A percentile compares a stretch with the other conserved stretches of the same genome.
These are phyloP conservation scores for Manacus vitellinus DNA, from an alignment of 2,113 vertebrate species.

Conservation along the genomic window DNA sequence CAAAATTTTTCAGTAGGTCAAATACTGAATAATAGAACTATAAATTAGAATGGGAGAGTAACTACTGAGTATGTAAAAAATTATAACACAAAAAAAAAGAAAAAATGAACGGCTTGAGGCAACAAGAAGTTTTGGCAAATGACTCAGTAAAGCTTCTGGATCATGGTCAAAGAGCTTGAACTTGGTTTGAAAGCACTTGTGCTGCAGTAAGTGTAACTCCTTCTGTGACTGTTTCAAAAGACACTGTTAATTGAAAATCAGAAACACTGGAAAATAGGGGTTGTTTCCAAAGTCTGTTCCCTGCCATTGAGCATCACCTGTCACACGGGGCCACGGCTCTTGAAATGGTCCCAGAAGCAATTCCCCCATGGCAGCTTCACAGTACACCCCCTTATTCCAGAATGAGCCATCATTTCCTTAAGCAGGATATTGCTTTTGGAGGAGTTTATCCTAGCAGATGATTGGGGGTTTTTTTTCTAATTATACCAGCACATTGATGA, in stretches of 20 bases:
- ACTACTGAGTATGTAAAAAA: neutral
- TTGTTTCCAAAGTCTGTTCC: neutral
- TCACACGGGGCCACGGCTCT: neutral
- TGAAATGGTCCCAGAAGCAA: neutral
- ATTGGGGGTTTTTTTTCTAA: neutral
- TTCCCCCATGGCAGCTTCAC: neutral
- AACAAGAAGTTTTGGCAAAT: neutral
- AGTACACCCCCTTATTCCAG: neutral
- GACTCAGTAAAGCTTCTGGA: neutral
- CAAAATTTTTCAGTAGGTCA: neutral
- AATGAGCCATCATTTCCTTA: conserved; percentile 1
- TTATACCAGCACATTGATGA: neutral
- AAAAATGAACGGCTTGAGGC: neutral
- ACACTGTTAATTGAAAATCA: neutral
- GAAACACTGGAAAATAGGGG: neutral
- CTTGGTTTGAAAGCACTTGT: neutral
- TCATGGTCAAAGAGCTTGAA: neutral
- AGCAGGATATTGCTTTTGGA: neutral
- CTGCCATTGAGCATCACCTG: neutral
- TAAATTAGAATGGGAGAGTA: neutral
- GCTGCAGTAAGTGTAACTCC: neutral
- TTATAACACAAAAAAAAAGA: neutral
- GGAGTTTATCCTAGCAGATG: neutral
- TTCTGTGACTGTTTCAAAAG: neutral
- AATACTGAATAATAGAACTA: neutral